Percentiles rank a stretch among this genome's conserved stretches.
phyloP scores from a whole-genome alignment of 2,113 vertebrate genomes.

The Sardina pilchardus region DNA sequence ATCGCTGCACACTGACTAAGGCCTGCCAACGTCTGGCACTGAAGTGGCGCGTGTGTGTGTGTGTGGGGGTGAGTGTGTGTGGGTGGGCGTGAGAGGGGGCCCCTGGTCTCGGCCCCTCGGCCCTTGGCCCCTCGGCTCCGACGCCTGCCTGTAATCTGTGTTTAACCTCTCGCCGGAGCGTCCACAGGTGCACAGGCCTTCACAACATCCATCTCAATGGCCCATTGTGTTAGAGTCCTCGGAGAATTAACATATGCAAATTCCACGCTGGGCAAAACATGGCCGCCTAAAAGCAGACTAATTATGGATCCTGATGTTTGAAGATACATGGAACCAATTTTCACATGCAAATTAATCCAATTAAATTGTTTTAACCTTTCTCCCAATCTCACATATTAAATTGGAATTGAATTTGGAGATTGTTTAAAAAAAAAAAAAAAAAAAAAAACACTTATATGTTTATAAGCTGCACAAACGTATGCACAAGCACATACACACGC shows the following conservation, averaged over 20 bases:
- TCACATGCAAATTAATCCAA: slow-evolving; percentile 57
- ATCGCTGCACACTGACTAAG: neutral
- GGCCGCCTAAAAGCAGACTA: slow-evolving; percentile 33
- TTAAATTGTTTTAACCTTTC: slow-evolving; percentile 54
- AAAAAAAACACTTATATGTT: neutral
- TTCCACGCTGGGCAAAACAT: neutral
- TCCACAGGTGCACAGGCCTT: neutral
- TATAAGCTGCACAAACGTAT: neutral
- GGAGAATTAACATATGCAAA: neutral
- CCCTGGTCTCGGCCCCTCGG: neutral
- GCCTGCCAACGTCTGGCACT: neutral
- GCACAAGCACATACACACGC: neutral
- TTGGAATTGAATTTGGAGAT: slow-evolving; percentile 43
- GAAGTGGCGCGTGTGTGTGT: neutral
- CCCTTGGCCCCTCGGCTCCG: neutral
- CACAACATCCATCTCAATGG: slow-evolving; percentile 6
- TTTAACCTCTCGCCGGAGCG: neutral
- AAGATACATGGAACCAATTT: slow-evolving; percentile 59
- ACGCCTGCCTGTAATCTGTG: neutral
- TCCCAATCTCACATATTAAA: slow-evolving; percentile 31
- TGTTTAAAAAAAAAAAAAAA: slow-evolving; percentile 15
- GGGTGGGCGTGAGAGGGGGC: neutral
- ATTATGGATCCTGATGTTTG: slow-evolving; percentile 55
- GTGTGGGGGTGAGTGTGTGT: neutral
- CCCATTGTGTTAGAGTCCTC: neutral